Evolutionary conservation across 2,888 invertebrate genomes (phyloP), one percentile per base, ranked within the genome.

Genomic region (Tipula unca): DNA sequence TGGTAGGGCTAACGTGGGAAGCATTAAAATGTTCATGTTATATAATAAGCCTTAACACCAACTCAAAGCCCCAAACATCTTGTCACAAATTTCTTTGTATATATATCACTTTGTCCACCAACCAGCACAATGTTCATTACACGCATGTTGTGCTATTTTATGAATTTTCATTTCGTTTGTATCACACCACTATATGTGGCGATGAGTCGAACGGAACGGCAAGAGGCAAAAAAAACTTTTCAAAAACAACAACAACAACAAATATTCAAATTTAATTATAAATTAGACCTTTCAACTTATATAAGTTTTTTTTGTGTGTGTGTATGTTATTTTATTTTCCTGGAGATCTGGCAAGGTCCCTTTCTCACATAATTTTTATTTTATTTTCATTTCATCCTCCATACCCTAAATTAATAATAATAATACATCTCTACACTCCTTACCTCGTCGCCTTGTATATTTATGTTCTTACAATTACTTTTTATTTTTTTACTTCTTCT

Each of bases 221-320:
- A n/a, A 39, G 6, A 17, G 69, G 25, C 20, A 69, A 69, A 20
- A n/a, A 54, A 3, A 69, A 69, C 69, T 10, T 25, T 20, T 8
- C 69, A 20, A 10, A 69, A 69, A 69, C 1, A 69, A 25, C 25
- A 25, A 25, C 10, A 25, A 69, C n/a, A n/a, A 69, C 20, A 69
- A 25, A 69, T 69, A 69, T 69, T 69, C 69, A 69, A 69, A 69
- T 69, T 69, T 69, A 69, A 69, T 69, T 69, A 69, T 69, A 69
- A 69, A 69, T 69, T 69, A 69, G 69, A 25, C 69, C 69, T 69
- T 69, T 69, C 69, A 69, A 69, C 69, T 69, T 69, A 25, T 69
- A 25, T 69, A 69, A 69, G n/a, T 69, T 42, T 42, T 42, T 42
- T 42, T 42, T 42, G 13, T 32, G 32, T 32, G 4, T 4, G 32